Evolutionary conservation across 2,113 vertebrate genomes (phyloP), one percentile per base, ranked within the genome.

Genomic region (Dromas ardeola): DNA sequence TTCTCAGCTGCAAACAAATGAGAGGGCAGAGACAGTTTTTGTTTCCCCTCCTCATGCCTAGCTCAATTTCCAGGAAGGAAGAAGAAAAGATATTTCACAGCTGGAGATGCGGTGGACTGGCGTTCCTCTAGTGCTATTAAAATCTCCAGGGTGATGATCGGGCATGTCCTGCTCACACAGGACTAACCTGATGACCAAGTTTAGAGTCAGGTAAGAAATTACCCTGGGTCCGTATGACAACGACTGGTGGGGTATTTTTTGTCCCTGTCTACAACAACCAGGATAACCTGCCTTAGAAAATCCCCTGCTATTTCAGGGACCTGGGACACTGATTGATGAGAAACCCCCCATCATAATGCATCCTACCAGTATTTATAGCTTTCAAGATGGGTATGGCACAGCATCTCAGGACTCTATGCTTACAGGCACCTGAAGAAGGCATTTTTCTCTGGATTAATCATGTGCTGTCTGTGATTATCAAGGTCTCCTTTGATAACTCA

Each of bases 291-390:
- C 19, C 25, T 50, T 62, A n/a, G 25, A 43, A 77, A 81, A n/a
- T 21, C 8, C 27, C 19, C 55, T 59, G 8, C 38, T 76, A 1
- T 13, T 55, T 17, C 45, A 83, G 26, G 12, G 10, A 74, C 26
- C 11, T 45, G 6, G 17, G n/a, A n/a, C 25, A 4, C 22, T 11
- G 20, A 49, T 36, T 13, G 23, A 62, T 40, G 13, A 38, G 30
- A 82, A 78, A 4, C 12, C 9, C 9, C 11, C 7, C 7, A 4
- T 36, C 26, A 26, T 0, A 45, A 10, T 5, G 8, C n/a, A n/a
- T 13, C 38, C 80, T 52, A 38, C 3, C 3, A 2, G 21, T 15
- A 40, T 65, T 56, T 8, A 13, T 3, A 67, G 29, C 3, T 63
- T 76, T 72, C 26, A 50, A 34, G 56, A n/a, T 5, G 4, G 3